Base-by-base conservation (phyloP, 2,113 vertebrate species). In the Euleptes europaea region DNA sequence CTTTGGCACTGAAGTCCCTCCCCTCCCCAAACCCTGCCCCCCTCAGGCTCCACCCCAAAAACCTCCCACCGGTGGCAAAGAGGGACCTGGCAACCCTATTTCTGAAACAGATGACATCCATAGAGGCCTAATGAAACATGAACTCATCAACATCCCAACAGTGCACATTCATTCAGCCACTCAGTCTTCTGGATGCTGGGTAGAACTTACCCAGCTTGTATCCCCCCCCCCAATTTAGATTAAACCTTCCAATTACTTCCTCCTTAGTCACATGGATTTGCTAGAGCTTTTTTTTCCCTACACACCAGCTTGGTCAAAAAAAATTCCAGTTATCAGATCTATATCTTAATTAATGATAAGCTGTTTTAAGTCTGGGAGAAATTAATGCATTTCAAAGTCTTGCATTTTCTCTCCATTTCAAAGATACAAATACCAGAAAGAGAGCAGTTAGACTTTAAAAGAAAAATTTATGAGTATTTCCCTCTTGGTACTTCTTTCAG, bases 321-420 rank as follows among this genome's bases (percentile, higher is more conserved):
- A 91, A 71, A 33, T 12, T 3, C 1, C 28, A 79, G 47, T 1
- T 82, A 90, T 87, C 84, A 90, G 86, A 88, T 80, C 33, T 70
- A 80, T 84, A 93, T 84, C 89, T 95, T 94, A 94, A 95, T 94
- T 93, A 93, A 91, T 82, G 81, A 91, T 89, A 91, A 93, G 85
- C 44, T 93, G 79, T 0, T 91, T 95, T 91, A 92, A 90, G 51
- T 79, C 47, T 60, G 85, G 57, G 51, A 33, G 51, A 86, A 86
- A 91, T 84, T 74, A 28, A 84, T 75, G 81, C 90, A 88, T 0
- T 67, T 91, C 75, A 82, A 93, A 93, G 80, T 90, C 88, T 83
- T 73, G 3, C 65, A 87, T 85, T 89, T 91, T 49, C 67, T 89
- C 44, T 92, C 90, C 84, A 49, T 94, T 95, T 94, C 90, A 92